Base-by-base conservation (phyloP, 2,888 invertebrate species). In the Catonia carolina region DNA sequence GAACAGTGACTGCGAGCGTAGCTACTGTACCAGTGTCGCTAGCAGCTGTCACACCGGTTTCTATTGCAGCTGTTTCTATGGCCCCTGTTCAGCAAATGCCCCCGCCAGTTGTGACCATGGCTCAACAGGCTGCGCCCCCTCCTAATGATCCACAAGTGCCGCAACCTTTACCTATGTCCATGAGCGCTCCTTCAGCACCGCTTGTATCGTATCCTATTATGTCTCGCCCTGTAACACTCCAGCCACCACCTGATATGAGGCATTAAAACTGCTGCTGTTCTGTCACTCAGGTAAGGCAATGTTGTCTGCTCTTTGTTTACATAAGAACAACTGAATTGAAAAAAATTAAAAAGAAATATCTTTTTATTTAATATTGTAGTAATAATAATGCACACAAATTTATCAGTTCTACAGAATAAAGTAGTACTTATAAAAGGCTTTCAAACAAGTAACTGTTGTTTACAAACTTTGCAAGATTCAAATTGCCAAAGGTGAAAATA, bases 121-220 rank as follows among this genome's bases (percentile, higher is more conserved):
- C 81, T 1, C 73, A 72, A 50, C 73, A 72, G 53, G 27, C 27
- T 27, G 27, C 27, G 27, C 71, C 39, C 42, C 23, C 35, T 12
- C 51, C 50, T 55, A 61, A 66, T 5, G 72, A 73, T 14, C 74
- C 75, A 33, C 75, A 71, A 60, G 75, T 75, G 2, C 75, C 75
- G 1, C 75, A 76, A 64, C 76, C 79, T 22, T 72, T 80, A 14
- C 78, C 80, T 2, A 77, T 81, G 74, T 79, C 80, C 2, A 80
- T 80, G 64, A 68, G 67, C 49, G 64, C 66, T 15, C 75, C 80
- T 4, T 77, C 78, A 0, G 79, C 79, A 55, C 78, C 82, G 2
- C 75, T 83, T 67, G 80, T 83, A 48, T 82, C 83, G 1, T 83
- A 81, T 67, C 83, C 83, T 1, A 81, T 83, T 47, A 81, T 83